Evolutionary conservation across 1,140 invertebrate species (phyloP), one percentile per base, ranked within the genome.

Genomic region (Trypoxylus dichotomus): DNA sequence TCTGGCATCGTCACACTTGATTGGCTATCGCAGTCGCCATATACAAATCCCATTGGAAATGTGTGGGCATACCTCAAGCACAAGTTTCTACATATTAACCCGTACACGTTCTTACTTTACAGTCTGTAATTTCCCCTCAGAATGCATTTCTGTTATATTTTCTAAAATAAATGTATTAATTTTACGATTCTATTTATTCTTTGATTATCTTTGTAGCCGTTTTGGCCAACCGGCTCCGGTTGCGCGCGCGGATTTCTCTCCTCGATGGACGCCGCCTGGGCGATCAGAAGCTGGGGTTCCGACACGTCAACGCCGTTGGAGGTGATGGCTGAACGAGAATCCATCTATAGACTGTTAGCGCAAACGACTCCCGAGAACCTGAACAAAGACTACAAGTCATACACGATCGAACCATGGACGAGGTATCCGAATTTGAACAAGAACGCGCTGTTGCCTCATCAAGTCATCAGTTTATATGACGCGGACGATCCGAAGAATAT

Each of bases 221-320:
- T 99, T 87, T 99, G 98, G 98, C 97, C 98, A 2, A 98, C 97
- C 0, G 97, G 98, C 0, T 98, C 97, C 27, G 98, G 98, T 3
- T 99, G 97, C 88, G 98, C 97, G 0, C 90, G 98, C 73, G 98
- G 98, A 29, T 99, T 99, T 87, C 88, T 99, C 0, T 96, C 96
- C 68, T 96, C 95, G 2, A 91, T 99, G 84, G 98, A 99, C 89
- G 95, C 97, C 0, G 96, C 96, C 41, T 99, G 98, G 97, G 95
- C 97, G 80, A 93, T 99, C 58, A 90, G 95, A 80, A 89, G 92
- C 41, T 98, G 96, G 94, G 92, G 94, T 0, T 89, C 91, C 71
- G 91, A 90, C 1, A 85, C 86, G 1, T 86, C 89, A 32, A 92
- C 92, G 77, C 91, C 94, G 0, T 85, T 96, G 8, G 92, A 95